Evolutionary conservation across 2,888 invertebrate species (phyloP).

Genomic region (Cetonia aurata): DNA sequence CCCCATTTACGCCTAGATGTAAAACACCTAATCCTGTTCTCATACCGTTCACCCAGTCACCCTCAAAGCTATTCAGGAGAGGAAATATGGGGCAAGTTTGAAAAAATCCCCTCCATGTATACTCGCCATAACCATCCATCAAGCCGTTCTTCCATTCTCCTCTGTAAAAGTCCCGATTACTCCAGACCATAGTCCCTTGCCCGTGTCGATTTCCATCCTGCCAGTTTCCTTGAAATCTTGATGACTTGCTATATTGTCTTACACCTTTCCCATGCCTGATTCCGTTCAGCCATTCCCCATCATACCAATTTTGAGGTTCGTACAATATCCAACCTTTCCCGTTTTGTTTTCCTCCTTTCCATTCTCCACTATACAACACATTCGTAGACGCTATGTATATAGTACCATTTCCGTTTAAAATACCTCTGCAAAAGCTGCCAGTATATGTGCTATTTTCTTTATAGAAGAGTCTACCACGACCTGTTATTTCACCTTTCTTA

Average conservation of each 20-base stretch:
- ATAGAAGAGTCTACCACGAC: conserved; percentile 70
- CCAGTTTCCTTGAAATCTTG: conserved; percentile 73
- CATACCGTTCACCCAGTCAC: conserved; percentile 70
- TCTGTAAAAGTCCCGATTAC: conserved; percentile 72
- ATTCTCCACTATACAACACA: conserved; percentile 64
- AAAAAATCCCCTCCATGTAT: conserved; percentile 70
- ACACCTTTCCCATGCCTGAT: conserved; percentile 69
- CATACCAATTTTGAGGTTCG: conserved; percentile 62
- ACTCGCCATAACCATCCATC: conserved; percentile 73
- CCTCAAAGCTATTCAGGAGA: conserved; percentile 69
- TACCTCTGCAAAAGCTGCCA: conserved; percentile 71
- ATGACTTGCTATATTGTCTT: conserved; percentile 69
- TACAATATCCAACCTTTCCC: conserved; percentile 65
- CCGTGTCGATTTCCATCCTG: conserved; percentile 69
- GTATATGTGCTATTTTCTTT: conserved; percentile 72
- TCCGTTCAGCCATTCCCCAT: conserved; percentile 65
- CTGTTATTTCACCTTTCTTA: conserved; percentile 69
- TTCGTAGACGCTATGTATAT: conserved; percentile 55
- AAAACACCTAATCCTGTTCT: conserved; percentile 65
- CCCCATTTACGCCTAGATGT: conserved; percentile 69
- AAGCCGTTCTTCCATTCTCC: conserved; percentile 72
- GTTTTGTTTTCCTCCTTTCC: conserved; percentile 64
- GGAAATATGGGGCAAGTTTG: conserved; percentile 71
- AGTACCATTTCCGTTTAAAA: conserved; percentile 67
- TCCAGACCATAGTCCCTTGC: conserved; percentile 73